Percentiles rank a stretch among this genome's conserved stretches.
Conservation (phyloP, 1,140 invertebrate species). For the Reticulitermes speratus region DNA sequence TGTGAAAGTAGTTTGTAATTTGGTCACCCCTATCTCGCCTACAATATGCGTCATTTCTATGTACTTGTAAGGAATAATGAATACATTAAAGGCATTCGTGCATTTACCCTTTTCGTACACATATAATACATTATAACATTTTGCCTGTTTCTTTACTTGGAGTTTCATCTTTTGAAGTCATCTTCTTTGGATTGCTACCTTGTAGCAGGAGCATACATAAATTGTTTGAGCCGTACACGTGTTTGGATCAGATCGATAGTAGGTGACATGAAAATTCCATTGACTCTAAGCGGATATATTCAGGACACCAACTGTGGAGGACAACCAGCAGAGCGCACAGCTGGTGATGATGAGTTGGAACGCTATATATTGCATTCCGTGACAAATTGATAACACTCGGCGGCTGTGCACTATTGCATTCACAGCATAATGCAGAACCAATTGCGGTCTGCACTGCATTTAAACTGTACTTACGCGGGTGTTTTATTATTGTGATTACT, state of each 20-base stretch:
- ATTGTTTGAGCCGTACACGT: conserved; percentile 1
- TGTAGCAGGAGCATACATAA: not conserved
- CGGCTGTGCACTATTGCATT: not conserved
- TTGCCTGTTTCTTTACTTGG: not conserved
- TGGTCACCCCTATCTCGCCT: not conserved
- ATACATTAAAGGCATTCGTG: not conserved
- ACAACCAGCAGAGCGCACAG: not conserved
- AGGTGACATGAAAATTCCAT: not conserved
- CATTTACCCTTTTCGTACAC: not conserved
- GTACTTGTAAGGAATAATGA: not conserved
- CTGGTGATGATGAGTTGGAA: not conserved
- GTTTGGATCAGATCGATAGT: not conserved
- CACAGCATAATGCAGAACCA: not conserved
- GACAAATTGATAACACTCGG: not conserved
- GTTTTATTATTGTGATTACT: not conserved
- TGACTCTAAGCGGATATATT: not conserved
- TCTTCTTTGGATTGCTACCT: conserved; percentile 8
- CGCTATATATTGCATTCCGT: not conserved
- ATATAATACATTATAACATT: not conserved
- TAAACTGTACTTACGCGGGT: not conserved
- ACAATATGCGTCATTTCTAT: not conserved
- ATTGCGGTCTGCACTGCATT: not conserved
- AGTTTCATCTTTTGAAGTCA: not conserved
- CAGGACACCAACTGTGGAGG: not conserved
- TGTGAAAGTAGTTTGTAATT: too few species aligned